Evolutionary conservation across 1,140 invertebrate species (phyloP), one percentile per base, ranked within the genome.

Genomic region (Subanguina moxae): DNA sequence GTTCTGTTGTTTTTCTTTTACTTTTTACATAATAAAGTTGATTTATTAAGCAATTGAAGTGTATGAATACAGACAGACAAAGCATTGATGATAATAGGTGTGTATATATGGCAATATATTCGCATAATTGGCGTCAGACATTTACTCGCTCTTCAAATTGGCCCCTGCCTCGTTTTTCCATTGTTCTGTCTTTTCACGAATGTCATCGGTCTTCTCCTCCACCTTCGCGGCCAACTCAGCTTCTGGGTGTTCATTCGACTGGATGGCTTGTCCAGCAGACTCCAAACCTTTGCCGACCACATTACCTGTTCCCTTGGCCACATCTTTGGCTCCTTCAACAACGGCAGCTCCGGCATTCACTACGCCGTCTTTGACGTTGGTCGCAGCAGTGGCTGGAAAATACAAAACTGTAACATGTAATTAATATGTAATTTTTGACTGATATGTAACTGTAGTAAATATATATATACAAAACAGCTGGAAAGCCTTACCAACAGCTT

Each of bases 401-500:
- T 19, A 45, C 28, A 30, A 1, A 65, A 61, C 19, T 25, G 52
- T 19, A 28, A 62, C 15, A 42, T 65, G 23, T 7, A 52, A 52
- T 5, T 7, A 52, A 15, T 52, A 3, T 5, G n/a, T 21, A 15
- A 21, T 45, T 45, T 45, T 45, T n/a, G 43, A 45, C 11, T 13
- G 11, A 13, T 45, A 45, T 11, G 43, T 13, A n/a, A 45, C 43
- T 45, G 11, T 45, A 45, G 43, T n/a, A 45, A n/a, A 13, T 45
- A n/a, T 52, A 52, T 21, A 15, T 52, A 8, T 52, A 7, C 17
- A 3, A 15, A 52, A 25, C 3, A 52, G 23, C 23, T 52, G 3
- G 3, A 15, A 52, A n/a, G 42, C 15, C 66, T 64, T n/a, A 68
- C 66, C 66, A 57, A 68, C 66, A 28, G 42, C 62, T 32, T 68